Base-by-base conservation (phyloP, 2,888 invertebrate genomes). In the Parnassius smintheus region DNA sequence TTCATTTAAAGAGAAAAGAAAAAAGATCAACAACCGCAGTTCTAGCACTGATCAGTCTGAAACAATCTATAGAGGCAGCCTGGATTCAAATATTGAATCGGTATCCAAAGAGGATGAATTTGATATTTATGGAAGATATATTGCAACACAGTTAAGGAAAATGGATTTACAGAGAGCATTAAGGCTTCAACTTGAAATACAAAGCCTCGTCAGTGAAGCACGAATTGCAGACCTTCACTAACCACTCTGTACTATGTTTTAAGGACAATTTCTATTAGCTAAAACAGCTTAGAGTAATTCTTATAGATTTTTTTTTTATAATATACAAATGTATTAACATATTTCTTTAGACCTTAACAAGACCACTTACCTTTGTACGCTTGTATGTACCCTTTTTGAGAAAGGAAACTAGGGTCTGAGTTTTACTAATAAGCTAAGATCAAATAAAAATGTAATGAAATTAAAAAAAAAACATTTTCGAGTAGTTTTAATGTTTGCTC, bases 41-140 rank as follows among this genome's bases (percentile, higher is more conserved):
- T 68, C 75, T 2, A 81, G 78, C 58, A 78, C 75, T 13, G 83
- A 82, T 48, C 75, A 71, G 48, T 82, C 81, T 8, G 82, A 81
- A 10, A 71, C 71, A 65, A 78, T 75, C 13, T 76, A 72, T 45
- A 65, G 75, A 62, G 72, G 69, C 0, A 81, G 77, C 59, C 68
- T 18, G 9, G 49, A 80, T 64, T 76, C 77, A 4, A 69, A 64
- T 25, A 48, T 70, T 51, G 76, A 79, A 54, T 68, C 70, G 25
- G 62, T 48, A 42, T 35, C 49, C 11, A 81, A 68, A 56, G 88
- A 90, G 51, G 91, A 91, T 75, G 91, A 91, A 65, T 91, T 89
- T 80, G 91, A 91, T 69, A 85, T 90, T 44, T 91, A 90, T 69
- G 91, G 90, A 0, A 88, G 86, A 71, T 90, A 85, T 62, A 86